Conservation (phyloP, 1,140 invertebrate genomes). For the Atta colombica region DNA sequence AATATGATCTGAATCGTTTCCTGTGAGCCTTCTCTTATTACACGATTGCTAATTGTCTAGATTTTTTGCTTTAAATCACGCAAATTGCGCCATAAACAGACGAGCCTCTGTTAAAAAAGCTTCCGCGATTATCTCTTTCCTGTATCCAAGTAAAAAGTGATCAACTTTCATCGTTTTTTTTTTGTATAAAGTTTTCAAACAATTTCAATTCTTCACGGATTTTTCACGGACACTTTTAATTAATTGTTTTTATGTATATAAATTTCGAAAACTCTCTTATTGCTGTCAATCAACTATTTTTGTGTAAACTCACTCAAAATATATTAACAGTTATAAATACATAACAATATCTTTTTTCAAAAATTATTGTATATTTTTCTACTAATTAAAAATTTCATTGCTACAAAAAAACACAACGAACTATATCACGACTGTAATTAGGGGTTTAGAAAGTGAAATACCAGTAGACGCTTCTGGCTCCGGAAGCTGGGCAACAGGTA, state of each 20-base stretch:
- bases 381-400: neutral
- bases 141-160: neutral
- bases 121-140: neutral
- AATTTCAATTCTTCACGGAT: neutral
- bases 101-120: neutral
- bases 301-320: neutral
- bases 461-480: conserved; percentile 17
- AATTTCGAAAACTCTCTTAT: neutral
- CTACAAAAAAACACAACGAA: neutral
- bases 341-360: neutral
- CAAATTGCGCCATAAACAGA: conserved; percentile 17
- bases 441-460: conserved; percentile 28
- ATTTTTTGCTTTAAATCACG: neutral
- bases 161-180: neutral
- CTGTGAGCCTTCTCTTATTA: conserved; percentile 4
- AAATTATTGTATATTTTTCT: neutral
- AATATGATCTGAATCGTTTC: conserved; percentile 22
- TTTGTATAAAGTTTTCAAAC: neutral
- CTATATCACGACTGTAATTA: neutral
- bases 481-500: conserved; percentile 67
- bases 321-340: neutral
- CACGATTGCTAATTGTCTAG: neutral
- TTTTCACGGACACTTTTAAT: neutral
- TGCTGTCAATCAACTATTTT: neutral
- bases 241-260: neutral